Evolutionary conservation across 2,888 invertebrate genomes (phyloP), one percentile per base, ranked within the genome.

Genomic region (Eudemis profundana): DNA sequence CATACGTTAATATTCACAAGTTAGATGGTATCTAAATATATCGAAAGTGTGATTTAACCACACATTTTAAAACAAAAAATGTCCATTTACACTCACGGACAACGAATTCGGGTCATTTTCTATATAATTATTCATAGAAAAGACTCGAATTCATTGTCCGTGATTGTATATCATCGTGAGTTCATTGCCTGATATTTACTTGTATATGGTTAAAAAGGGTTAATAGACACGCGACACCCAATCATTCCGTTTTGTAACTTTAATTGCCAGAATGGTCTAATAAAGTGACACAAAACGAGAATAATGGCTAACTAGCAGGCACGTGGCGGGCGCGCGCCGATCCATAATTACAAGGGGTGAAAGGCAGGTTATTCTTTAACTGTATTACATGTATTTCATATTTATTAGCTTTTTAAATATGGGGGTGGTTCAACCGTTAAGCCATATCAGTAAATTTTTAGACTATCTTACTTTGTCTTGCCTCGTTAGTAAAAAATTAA

Each of bases 291-390:
- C 59, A 69, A 67, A 61, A 42, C 50, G 49, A 68, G 67, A 70
- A 71, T 72, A 69, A 72, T 70, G 44, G 69, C 70, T 69, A 70
- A 72, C 72, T 72, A 72, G 62, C 62, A 49, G 67, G 1, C 75
- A 66, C 73, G 75, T 74, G 74, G 44, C 72, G 61, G 38, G 53
- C 73, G 62, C 72, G 71, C 70, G 73, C 14, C 61, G 21, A 21
- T 69, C 70, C 61, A 71, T 61, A 71, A 69, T 69, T 68, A 69
- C 66, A 33, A 36, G 21, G 49, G 63, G 56, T 12, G 27, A 29
- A 7, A 42, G 51, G 33, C 15, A 42, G 15, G 40, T 19, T 56
- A 56, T 17, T 42, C 17, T 38, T 17, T 27, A 38, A 46, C 36
- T 44, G 14, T 23, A 42, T 44, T 44, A 36, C 8, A 19, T 33